Base-by-base conservation (phyloP, 2,888 invertebrate species). In the Rhimphoctona megacephalus region DNA sequence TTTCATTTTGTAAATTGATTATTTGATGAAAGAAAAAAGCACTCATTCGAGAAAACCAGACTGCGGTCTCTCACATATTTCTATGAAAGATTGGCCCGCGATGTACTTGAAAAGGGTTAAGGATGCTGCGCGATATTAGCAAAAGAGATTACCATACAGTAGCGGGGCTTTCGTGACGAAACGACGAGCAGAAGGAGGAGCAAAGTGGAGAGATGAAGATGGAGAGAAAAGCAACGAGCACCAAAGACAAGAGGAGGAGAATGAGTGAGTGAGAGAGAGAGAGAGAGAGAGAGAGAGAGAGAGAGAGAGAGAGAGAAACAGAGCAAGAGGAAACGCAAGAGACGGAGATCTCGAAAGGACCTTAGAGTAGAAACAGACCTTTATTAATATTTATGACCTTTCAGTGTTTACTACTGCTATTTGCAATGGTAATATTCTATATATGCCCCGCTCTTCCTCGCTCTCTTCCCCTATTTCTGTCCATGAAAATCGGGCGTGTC, bases 331-430 rank as follows among this genome's bases (percentile, higher is more conserved):
- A 52, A 74, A 17, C 33, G 43, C 54, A 72, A 61, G 61, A 70
- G 72, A 66, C 52, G 46, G 57, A 70, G 54, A 72, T 52, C 76
- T 79, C 87, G 89, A 88, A 88, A 89, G 90, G 90, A 90, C 89
- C 90, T 91, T 90, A 88, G 90, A 90, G 86, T 89, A 89, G 91
- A 90, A 91, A 90, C 90, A 90, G 90, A 90, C 89, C 89, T 90
- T 91, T 91, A 92, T 92, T 92, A 92, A 92, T 92, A 92, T 92
- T 92, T 92, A 92, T 93, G 90, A 88, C 85, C 90, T 85, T 86
- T 85, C 88, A 87, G 90, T 91, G 91, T 91, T 92, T 92, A 92
- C 92, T 92, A 82, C 90, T 57, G 54, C 46, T 91, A 92, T 92
- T 92, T 92, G 92, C 92, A 92, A 92, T 92, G 90, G 91, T 92